Base-by-base conservation (phyloP, 2,113 vertebrate genomes). In the Gymnarchus niloticus region DNA sequence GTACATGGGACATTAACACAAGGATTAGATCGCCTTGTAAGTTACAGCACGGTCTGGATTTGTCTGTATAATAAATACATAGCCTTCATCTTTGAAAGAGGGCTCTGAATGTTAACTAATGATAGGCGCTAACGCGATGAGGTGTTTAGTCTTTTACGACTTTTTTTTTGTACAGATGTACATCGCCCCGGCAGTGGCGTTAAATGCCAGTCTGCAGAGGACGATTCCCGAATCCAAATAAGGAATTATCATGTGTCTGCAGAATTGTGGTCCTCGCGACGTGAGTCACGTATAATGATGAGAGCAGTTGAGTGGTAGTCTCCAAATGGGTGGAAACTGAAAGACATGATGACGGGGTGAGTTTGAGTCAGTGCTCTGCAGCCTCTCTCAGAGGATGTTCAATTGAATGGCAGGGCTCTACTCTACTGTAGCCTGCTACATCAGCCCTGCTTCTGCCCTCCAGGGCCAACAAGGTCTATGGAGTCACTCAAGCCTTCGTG, bases 11-110 rank as follows among this genome's bases (percentile, higher is more conserved):
- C 49, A 87, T 48, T 52, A 69, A 57, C 41, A 44, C 65, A 84
- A 88, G 86, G 41, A 25, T 87, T 86, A 87, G 3, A 87, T 90
- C 84, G 82, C 52, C 81, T 89, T 59, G 57, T 25, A 2, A 61
- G 41, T 87, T 85, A 86, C 57, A 9, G 59, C 8, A 3, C 84
- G 77, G 37, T 81, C 69, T 85, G 59, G 90, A 78, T 49, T 86
- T 65, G 0, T 46, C n/a, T 61, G 52, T 59, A 88, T 7, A 77
- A 69, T 86, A 49, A 86, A 57, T 87, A 83, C 84, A 65, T 80
- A 54, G 85, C 21, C 56, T 81, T 37, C 48, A 49, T 73, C 89
- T 84, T 6, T 41, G 76, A 61, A 48, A 57, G 83, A 41, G 84
- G n/a, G 17, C 5, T 0, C 21, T 1, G 25, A 8, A 69, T 88